Evolutionary conservation across 2,797 vertebrate species (phyloP), one percentile per base, ranked within the genome.

Genomic region (Psittacula derbiana): DNA sequence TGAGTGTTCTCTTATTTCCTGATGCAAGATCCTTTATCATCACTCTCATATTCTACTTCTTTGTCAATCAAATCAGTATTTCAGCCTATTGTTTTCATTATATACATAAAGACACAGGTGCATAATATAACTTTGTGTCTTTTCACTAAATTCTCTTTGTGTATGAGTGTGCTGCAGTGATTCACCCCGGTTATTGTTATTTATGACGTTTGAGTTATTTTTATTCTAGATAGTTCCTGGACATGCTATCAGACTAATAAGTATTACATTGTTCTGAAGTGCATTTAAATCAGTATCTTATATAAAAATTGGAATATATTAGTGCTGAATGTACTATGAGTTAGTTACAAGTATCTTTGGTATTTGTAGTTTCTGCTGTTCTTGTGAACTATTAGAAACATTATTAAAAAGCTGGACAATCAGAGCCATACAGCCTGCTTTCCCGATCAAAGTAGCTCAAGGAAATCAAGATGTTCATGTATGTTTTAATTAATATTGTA

Each of bases 11-110:
- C 38, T 58, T 90, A 25, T 89, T 94, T 92, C 44, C 33, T 73
- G 40, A 57, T 74, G 12, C 44, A 76, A 86, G 66, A 41, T 80
- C 47, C 88, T 93, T 85, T 85, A 67, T 69, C 40, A 81, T 93
- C n/a, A n/a, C 13, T 91, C 25, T 57, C 8, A 18, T 67, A 74
- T 71, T 88, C 44, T 86, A 64, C 23, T 87, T 95, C 94, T 91
- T 74, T 93, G 82, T 93, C 90, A 86, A 38, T 94, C 88, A 95
- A 57, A 65, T 41, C 49, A 53, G 25, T 88, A 62, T 88, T 86
- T 92, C 27, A 83, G 43, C 33, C 47, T 90, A 24, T 95, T 93
- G 87, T 41, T 92, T 93, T 94, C 36, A 31, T 74, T 76, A 60
- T 60, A 73, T 10, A 17, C 28, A 31, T 82, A 71, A 90, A 94